Evolutionary conservation across 2,888 invertebrate species (phyloP).

Genomic region (Torymus auratus): DNA sequence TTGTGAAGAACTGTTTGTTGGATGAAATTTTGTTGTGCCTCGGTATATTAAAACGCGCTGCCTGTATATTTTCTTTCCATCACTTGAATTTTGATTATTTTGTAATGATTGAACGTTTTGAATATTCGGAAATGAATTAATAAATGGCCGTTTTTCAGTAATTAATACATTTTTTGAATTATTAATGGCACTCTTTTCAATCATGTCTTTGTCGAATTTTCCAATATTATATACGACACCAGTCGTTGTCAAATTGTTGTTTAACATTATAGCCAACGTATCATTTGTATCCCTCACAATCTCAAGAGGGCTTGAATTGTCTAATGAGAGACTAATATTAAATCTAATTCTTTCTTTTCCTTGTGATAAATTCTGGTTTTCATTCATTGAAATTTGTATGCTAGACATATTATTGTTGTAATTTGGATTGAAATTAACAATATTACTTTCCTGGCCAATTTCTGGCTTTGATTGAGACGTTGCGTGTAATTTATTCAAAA

Average conservation of each 20-base stretch:
- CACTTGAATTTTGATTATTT: constrained; percentile 26
- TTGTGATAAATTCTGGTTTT: constrained; percentile 2
- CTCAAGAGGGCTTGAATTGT: constrained; percentile 1
- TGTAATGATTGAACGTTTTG: constrained; percentile 2
- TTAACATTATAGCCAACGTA: neutral
- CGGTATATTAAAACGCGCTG: constrained; percentile 54
- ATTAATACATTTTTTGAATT: constrained; percentile 35
- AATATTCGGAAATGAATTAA: constrained; percentile 5
- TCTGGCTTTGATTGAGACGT: neutral
- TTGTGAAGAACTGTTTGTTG: constrained; percentile 42
- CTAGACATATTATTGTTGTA: neutral
- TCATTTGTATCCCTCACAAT: neutral
- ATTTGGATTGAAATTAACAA: neutral
- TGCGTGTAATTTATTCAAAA: constrained; percentile 5
- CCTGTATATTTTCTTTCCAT: constrained; percentile 41
- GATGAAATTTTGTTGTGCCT: constrained; percentile 45
- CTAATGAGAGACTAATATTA: neutral
- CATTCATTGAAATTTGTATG: neutral
- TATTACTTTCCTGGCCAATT: neutral
- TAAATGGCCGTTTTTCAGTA: constrained; percentile 17
- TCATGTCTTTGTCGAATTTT: constrained; percentile 27
- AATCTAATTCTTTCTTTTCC: constrained; percentile 8
- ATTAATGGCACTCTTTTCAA: constrained; percentile 46
- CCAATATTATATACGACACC: neutral
- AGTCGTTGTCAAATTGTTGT: neutral